Base-by-base conservation (phyloP, 2,113 vertebrate species). In the Colaptes auratus region DNA sequence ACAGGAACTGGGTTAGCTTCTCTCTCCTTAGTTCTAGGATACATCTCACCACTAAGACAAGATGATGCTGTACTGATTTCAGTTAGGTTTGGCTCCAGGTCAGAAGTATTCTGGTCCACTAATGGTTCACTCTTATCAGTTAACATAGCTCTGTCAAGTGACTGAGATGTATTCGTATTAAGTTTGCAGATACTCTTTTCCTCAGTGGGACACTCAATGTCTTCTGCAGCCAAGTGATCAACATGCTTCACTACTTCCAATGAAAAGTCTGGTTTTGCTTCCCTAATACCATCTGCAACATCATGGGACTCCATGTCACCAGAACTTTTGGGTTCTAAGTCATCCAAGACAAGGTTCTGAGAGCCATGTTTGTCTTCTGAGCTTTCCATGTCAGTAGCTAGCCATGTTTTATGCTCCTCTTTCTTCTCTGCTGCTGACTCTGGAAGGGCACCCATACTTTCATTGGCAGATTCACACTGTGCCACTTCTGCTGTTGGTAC, bases 21-120 rank as follows among this genome's bases (percentile, higher is more conserved):
- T 76, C 74, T 73, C 65, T 67, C 87, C 93, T 97, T 97, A 86
- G 87, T 81, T 75, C 24, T 64, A 75, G 92, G 58, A 73, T 92
- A 96, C n/a, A 86, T 60, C n/a, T 95, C 82, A 8, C 82, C 89
- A 74, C 78, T 86, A 53, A 92, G 88, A 88, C 94, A 93, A 84
- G 95, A 95, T 30, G 86, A 56, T 84, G 94, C 44, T 56, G 89
- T 59, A 83, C 64, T 48, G 56, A 23, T 83, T 89, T 92, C 95
- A 75, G 78, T 19, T 44, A 96, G 82, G 65, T 95, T 96, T 80
- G 97, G 93, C 21, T 97, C 97, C 44, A 97, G 96, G 69, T 39
- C 83, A 94, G 80, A 86, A 60, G 78, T 65, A 55, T 96, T 96
- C 83, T 64, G 93, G 56, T 96, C 94, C 88, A 52, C 70, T 48